Base-by-base conservation (phyloP, 2,888 invertebrate species). In the Pediacus dermestoides region DNA sequence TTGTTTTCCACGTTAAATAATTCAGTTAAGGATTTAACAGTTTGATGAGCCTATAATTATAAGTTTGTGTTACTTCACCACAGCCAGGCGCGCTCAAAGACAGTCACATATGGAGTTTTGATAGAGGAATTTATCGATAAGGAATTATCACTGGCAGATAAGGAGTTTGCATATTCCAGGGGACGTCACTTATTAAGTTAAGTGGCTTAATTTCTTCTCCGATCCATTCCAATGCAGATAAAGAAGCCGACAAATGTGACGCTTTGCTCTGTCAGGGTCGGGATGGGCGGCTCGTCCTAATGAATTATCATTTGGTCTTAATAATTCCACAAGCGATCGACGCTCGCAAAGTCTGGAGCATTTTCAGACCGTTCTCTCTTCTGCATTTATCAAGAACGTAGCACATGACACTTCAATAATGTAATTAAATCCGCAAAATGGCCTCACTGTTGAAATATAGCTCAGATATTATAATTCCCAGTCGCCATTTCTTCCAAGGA, bases 371-470 rank as follows among this genome's bases (percentile, higher is more conserved):
- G 55, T 55, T 56, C 55, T 58, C 53, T 53, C 57, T 57, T 59
- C 57, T 53, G 62, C 66, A 66, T 67, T 68, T 67, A 68, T 68
- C 66, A 68, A 66, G 61, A 58, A 63, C 60, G 61, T 58, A 63
- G 66, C 66, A 66, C 66, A 66, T 67, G 66, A 66, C 66, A 68
- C 66, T 67, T 67, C 66, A 66, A 68, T 68, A 67, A 67, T 67
- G 67, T 67, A 68, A 68, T 68, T 68, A 67, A 68, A 68, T 66
- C 66, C 64, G 57, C 66, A 65, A 61, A 66, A 67, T 65, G 64
- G 66, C 62, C 63, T 59, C 57, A 57, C 58, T 55, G 60, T 60
- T 67, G 64, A 67, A 64, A 65, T 67, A 66, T 67, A 50, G 66
- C 65, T 46, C 52, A 55, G 59, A 66, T 66, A 67, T 67, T 67